phyloP scores from a whole-genome alignment of 2,888 invertebrate genomes.

The Cantharis flavilabris region DNA sequence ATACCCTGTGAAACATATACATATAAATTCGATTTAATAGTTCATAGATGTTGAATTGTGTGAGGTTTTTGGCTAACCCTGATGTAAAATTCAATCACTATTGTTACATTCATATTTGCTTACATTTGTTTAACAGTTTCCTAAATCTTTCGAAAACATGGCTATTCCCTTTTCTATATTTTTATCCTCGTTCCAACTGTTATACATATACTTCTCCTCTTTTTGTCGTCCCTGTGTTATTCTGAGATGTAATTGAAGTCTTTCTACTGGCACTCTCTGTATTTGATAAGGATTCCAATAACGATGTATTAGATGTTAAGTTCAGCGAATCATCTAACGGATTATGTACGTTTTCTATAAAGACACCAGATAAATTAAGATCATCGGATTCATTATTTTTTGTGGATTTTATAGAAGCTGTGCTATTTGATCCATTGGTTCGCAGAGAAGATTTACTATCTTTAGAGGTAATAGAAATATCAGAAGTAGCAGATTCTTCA shows the following conservation, averaged over 20 bases:
- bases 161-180: too few species aligned
- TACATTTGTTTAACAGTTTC: neutral
- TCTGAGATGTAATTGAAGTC: slow-evolving; percentile 54
- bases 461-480: slow-evolving; percentile 47
- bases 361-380: slow-evolving; percentile 36
- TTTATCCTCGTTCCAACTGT: neutral
- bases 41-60: neutral
- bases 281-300: slow-evolving; percentile 39
- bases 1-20: neutral
- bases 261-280: slow-evolving; percentile 53
- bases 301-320: slow-evolving; percentile 39
- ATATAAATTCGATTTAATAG: neutral
- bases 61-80: neutral
- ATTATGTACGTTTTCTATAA: neutral
- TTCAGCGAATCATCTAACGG: slow-evolving; percentile 12
- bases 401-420: slow-evolving; percentile 46
- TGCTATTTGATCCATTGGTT: slow-evolving; percentile 47
- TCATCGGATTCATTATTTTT: slow-evolving; percentile 37
- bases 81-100: neutral
- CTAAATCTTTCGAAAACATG: too few species aligned
- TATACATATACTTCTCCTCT: slow-evolving; percentile 63
- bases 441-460: slow-evolving; percentile 50
- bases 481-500: slow-evolving; percentile 49
- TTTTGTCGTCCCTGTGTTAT: slow-evolving; percentile 54
- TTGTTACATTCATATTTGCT: neutral